Base-by-base conservation (phyloP, 2,113 vertebrate genomes). In the Apistogramma diplotaenia region DNA sequence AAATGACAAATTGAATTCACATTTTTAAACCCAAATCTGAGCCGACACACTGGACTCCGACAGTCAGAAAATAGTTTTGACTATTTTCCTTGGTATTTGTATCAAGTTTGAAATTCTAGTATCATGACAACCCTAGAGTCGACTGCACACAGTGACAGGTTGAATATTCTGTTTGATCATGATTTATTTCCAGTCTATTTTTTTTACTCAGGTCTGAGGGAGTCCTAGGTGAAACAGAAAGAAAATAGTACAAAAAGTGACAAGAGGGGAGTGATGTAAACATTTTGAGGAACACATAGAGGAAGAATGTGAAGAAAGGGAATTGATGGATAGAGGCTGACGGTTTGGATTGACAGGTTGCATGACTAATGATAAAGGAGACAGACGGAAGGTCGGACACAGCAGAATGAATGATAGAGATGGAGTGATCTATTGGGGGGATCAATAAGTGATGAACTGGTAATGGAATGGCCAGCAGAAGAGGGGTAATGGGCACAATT, bases 391-490 rank as follows among this genome's bases (percentile, higher is more conserved):
- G 23, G 49, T 54, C 29, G n/a, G 33, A 12, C 10, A 29, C 16
- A 8, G 15, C 25, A 2, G 35, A 76, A 76, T 37, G 67, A 57
- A 46, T 56, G 23, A 49, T 46, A 56, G 37, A 27, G 77, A 78
- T 29, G n/a, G 16, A 58, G 21, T n/a, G n/a, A 76, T 67, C 27
- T 40, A 16, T 12, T 33, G 7, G 25, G 82, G 12, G 23, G 35
- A 80, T 83, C 81, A 59, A 79, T 79, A 71, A 18, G 58, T 78
- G 57, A 62, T 83, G 33, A 78, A 86, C 78, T 59, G 35, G 70
- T 59, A 59, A 49, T 51, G 16, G 46, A 75, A 8, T 56, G 59
- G 35, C 33, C 2, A 8, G 23, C 51, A 85, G 54, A n/a, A 23
- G 60, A 37, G 23, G 40, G 27, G 31, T 75, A n/a, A 53, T 12